Percentiles rank a stretch among this genome's conserved stretches.
phyloP scores from a whole-genome alignment of 2,888 invertebrate species.

The Ectemnius cavifrons region DNA sequence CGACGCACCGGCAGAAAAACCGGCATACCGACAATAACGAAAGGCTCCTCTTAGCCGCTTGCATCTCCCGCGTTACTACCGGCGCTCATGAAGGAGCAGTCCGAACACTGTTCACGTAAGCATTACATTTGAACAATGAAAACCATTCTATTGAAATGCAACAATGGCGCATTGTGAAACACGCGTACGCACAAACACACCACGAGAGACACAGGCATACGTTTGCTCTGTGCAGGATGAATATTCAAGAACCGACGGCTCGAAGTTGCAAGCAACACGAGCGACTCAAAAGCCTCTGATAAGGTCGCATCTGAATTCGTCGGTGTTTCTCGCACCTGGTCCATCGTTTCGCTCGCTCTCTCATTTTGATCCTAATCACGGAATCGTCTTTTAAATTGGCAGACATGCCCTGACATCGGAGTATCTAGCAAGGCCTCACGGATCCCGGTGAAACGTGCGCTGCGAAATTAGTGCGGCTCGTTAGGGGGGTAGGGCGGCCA shows the following conservation, averaged over 20 bases:
- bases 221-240: conserved; percentile 44
- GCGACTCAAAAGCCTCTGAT: conserved; percentile 45
- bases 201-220: too few relatives aligned
- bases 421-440: conserved; percentile 20
- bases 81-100: conserved; percentile 49
- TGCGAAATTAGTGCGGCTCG: conserved; percentile 52
- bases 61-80: conserved; percentile 46
- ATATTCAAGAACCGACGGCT: conserved; percentile 56
- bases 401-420: not conserved
- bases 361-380: conserved; percentile 1
- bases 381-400: not conserved
- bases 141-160: conserved; percentile 57
- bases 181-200: not conserved
- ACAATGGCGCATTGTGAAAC: conserved; percentile 59
- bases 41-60: conserved; percentile 22
- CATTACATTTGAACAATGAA: conserved; percentile 59
- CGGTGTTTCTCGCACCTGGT: not conserved
- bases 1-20: conserved; percentile 41
- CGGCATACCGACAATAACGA: conserved; percentile 18
- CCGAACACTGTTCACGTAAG: conserved; percentile 39
- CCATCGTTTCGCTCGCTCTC: not conserved
- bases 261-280: conserved; percentile 50
- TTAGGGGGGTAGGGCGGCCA: conserved; percentile 29
- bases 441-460: conserved; percentile 25
- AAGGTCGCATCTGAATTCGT: conserved; percentile 36